Base-by-base conservation (phyloP, 1,140 invertebrate genomes). In the Drosophila rufa region DNA sequence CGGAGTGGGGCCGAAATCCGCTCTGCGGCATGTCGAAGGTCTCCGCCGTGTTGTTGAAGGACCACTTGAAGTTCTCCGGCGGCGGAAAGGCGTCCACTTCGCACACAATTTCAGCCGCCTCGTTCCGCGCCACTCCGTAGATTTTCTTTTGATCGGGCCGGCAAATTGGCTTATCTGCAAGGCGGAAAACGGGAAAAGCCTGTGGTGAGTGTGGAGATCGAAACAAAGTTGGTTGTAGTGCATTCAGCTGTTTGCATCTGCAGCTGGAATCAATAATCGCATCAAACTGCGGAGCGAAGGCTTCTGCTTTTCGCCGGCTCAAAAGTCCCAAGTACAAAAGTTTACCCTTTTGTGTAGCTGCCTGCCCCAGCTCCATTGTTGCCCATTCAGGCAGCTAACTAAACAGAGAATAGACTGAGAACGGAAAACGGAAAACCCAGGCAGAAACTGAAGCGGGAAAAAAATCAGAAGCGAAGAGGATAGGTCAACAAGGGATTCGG, bases 41-140 rank as follows among this genome's bases (percentile, higher is more conserved):
- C 79, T 97, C 96, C 14, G 96, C 96, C 4, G 97, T 97, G 93
- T 97, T 97, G 93, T 98, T 98, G 92, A 98, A 97, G 33, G 96
- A 95, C 97, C 97, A 98, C 73, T 96, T 95, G 92, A 98, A 98
- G 61, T 94, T 96, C 73, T 96, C 95, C 19, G 97, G 96, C 14
- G 95, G 94, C 15, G 97, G 97, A 93, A 96, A 97, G 14, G 97
- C 96, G 79, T 98, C 96, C 15, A 98, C 97, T 93, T 96, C 95
- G 92, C 97, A 98, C 57, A 96, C 93, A 48, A 98, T 95, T 77
- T 95, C 95, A 0, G 96, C 96, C 33, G 96, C 95, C 92, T 98
- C 97, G 84, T 96, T 95, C 53, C 97, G 94, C 1, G 97, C 97
- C 5, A 98, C 97, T 6, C 96, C 97, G 80, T 98, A 98, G 67